These are phyloP conservation scores for Anguilla japonica DNA, from an alignment of 2,113 vertebrate species.

Conservation along the genomic window DNA sequence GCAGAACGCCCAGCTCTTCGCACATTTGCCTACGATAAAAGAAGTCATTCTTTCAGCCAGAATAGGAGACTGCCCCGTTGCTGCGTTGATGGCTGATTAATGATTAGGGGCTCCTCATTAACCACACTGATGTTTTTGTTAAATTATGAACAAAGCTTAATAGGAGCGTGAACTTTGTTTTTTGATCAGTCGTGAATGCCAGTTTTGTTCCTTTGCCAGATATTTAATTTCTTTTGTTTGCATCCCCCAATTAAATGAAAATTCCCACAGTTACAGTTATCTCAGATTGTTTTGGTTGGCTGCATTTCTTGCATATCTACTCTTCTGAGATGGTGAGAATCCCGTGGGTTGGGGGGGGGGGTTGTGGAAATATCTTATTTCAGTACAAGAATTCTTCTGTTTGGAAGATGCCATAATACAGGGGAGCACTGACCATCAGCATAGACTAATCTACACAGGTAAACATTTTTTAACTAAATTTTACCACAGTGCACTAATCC, in stretches of 20 bases:
- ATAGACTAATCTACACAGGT: background rate
- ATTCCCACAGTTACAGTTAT: background rate
- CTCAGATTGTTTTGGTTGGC: background rate
- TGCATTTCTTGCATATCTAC: background rate
- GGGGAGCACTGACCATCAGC: background rate
- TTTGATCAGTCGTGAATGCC: background rate
- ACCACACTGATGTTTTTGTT: background rate
- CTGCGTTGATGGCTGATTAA: background rate
- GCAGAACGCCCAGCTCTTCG: background rate
- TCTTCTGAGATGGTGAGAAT: background rate
- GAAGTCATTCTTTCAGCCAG: background rate
- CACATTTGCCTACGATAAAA: background rate
- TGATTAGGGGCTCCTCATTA: background rate
- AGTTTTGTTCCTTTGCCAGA: background rate
- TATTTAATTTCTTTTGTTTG: constrained; percentile 1
- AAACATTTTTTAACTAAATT: background rate
- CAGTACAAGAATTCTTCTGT: background rate
- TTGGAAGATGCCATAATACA: background rate
- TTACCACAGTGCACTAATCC: background rate
- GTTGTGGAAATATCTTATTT: background rate
- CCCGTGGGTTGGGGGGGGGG: background rate
- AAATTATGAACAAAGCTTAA: background rate
- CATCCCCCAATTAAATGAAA: background rate
- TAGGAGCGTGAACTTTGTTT: background rate
- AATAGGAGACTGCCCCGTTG: background rate